Evolutionary conservation across 2,797 vertebrate genomes (phyloP), one percentile per base, ranked within the genome.

Genomic region (Geotrypetes seraphini): DNA sequence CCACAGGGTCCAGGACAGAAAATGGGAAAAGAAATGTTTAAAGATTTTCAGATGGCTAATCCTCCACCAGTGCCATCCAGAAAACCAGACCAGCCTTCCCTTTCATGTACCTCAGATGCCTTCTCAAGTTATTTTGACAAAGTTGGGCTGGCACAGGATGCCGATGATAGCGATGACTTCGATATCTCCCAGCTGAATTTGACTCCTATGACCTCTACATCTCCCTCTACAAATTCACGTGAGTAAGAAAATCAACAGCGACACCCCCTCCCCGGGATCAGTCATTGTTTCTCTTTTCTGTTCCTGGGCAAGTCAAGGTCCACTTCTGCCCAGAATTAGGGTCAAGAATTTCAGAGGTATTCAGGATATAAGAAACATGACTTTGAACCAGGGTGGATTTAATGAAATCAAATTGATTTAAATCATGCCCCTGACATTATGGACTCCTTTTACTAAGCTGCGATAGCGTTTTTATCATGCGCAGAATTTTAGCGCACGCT

Each of bases 161-260:
- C 89, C 25, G 95, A 98, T 33, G 93, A 97, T 87, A 95, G 92
- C 71, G 94, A 96, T 41, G 95, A 98, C 82, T 97, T 97, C 43
- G 95, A 98, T 81, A 97, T 98, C 74, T 96, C 92, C 60, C 95
- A 97, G 69, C 87, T 98, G 88, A 98, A 96, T 68, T 86, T 98
- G 79, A 98, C 94, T 20, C 95, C 95, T 16, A 88, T 96, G 86
- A 96, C 95, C 63, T 97, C 95, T 66, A 97, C 94, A 3, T 96
- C 95, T 5, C 94, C 95, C 12, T 97, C 95, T 40, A 97, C 92
- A 59, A 96, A 97, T 74, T 97, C 94, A 64, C 95, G 95, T 98
- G 66, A 92, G 92, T 77, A 43, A 22, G 36, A 21, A 3, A 5
- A 3, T 22, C 5, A 38, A 46, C 45, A 46, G 19, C 36, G n/a